A percentile compares a stretch with the other conserved stretches of the same genome.
Evolutionary conservation across 2,797 vertebrate genomes (phyloP).

Genomic region (Masticophis lateralis): DNA sequence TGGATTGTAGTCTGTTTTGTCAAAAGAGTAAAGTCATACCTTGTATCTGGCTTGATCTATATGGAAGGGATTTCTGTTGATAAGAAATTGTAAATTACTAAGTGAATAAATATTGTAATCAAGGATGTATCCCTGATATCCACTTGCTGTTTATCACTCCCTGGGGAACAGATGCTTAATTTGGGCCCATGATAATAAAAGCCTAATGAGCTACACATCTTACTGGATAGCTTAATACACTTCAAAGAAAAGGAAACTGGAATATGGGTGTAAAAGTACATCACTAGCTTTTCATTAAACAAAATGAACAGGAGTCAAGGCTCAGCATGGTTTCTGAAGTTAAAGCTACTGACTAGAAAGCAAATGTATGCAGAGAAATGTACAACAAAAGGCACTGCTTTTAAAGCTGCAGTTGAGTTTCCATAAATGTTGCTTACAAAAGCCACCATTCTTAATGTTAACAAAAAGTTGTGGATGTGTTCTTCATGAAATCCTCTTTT

Average conservation of each 20-base stretch:
- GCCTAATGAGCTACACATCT: conserved; percentile 83
- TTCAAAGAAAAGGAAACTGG: conserved; percentile 93
- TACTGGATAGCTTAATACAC: conserved; percentile 82
- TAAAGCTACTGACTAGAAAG: conserved; percentile 85
- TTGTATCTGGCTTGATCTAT: conserved; percentile 54
- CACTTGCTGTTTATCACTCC: conserved; percentile 77
- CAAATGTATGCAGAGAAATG: conserved; percentile 89
- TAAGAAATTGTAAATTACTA: conserved; percentile 71
- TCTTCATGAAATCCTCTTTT: conserved; percentile 99
- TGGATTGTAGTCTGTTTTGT: conserved; percentile 28
- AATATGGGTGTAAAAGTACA: conserved; percentile 86
- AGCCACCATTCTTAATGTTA: conserved; percentile 89
- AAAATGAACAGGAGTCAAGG: conserved; percentile 82
- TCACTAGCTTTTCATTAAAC: conserved; percentile 83
- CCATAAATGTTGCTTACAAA: conserved; percentile 93
- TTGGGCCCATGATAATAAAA: conserved; percentile 87
- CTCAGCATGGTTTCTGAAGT: conserved; percentile 88
- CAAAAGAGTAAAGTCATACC: conserved; percentile 37
- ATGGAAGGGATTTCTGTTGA: conserved; percentile 50
- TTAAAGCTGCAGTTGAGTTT: conserved; percentile 92
- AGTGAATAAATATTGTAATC: conserved; percentile 87
- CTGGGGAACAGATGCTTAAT: conserved; percentile 88
- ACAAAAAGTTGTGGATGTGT: conserved; percentile 96
- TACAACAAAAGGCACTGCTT: conserved; percentile 96
- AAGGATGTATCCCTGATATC: conserved; percentile 82